Conservation (phyloP, 2,888 invertebrate genomes). For the Petrolisthes cinctipes region DNA sequence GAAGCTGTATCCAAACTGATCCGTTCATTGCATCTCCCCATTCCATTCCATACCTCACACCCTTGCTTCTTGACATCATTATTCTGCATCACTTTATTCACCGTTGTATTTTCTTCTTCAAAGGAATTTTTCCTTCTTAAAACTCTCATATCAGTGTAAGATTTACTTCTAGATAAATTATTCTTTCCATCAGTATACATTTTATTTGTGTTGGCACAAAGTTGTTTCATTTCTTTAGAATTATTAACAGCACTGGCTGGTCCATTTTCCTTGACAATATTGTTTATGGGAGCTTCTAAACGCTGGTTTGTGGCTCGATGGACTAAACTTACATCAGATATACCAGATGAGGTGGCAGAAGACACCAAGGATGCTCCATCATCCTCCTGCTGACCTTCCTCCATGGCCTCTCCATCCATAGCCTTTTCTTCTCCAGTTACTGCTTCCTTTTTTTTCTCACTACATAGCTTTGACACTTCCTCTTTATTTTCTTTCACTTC, state of each 20-base stretch:
- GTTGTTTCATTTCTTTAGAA: slow-evolving; percentile 16
- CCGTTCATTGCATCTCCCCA: slow-evolving; percentile 26
- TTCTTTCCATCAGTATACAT: slow-evolving; percentile 25
- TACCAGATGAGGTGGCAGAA: slow-evolving; percentile 47
- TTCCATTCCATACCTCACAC: slow-evolving; percentile 23
- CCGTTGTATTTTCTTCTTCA: slow-evolving; percentile 29
- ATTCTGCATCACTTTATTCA: slow-evolving; percentile 8
- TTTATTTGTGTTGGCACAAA: slow-evolving; percentile 1
- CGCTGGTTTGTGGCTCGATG: slow-evolving; percentile 35
- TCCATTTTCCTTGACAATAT: slow-evolving; percentile 11
- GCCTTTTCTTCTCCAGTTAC: background rate
- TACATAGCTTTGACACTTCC: background rate
- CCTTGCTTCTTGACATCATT: slow-evolving; percentile 1
- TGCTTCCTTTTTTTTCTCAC: background rate
- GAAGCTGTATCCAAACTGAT: slow-evolving; percentile 45
- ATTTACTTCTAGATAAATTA: slow-evolving; percentile 46
- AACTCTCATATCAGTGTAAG: slow-evolving; percentile 52
- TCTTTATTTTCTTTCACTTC: slow-evolving; percentile 4
- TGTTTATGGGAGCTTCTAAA: slow-evolving; percentile 6
- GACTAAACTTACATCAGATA: slow-evolving; percentile 45
- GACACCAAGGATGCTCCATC: slow-evolving; percentile 45
- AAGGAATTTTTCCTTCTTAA: slow-evolving; percentile 42
- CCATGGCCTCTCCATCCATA: background rate
- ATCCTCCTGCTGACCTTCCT: slow-evolving; percentile 39
- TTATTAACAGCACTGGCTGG: slow-evolving; percentile 1